Evolutionary conservation across 2,113 vertebrate species (phyloP).

Genomic region (Eudyptes chrysolophus): DNA sequence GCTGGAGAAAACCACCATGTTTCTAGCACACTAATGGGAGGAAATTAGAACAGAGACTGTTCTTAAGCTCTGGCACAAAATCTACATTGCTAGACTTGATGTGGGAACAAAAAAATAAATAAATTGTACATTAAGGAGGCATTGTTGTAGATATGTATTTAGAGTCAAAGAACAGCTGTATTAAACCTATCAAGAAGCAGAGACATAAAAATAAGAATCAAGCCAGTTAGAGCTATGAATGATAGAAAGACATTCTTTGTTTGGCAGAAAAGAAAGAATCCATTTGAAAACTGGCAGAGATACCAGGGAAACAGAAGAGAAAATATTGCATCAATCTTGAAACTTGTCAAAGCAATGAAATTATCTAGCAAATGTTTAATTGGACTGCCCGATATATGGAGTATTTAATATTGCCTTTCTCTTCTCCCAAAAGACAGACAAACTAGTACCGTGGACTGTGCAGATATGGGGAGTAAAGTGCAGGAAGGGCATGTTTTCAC

Average conservation of each 20-base stretch:
- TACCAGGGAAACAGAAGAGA: not conserved
- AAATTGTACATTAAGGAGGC: not conserved
- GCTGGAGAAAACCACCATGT: not conserved
- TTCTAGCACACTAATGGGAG: not conserved
- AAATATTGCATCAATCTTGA: conserved; percentile 19
- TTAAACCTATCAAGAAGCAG: conserved; percentile 2
- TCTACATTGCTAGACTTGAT: not conserved
- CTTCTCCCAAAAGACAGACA: not conserved
- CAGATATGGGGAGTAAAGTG: not conserved
- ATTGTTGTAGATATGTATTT: not conserved
- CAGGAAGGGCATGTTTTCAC: not conserved
- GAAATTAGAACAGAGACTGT: not conserved
- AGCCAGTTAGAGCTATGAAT: not conserved
- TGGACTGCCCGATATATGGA: not conserved
- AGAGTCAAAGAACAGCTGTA: not conserved
- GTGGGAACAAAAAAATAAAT: not conserved
- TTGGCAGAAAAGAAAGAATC: conserved; percentile 8
- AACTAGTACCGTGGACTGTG: not conserved
- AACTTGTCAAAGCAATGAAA: conserved; percentile 41
- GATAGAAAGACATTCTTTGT: not conserved
- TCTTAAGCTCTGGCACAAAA: conserved; percentile 7
- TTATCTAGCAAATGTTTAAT: conserved; percentile 19
- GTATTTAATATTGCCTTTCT: not conserved
- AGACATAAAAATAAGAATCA: not conserved
- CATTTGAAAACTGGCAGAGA: not conserved